These are phyloP conservation scores for Trypoxylus dichotomus DNA, from an alignment of 1,140 invertebrate genomes.

Conservation along the genomic window DNA sequence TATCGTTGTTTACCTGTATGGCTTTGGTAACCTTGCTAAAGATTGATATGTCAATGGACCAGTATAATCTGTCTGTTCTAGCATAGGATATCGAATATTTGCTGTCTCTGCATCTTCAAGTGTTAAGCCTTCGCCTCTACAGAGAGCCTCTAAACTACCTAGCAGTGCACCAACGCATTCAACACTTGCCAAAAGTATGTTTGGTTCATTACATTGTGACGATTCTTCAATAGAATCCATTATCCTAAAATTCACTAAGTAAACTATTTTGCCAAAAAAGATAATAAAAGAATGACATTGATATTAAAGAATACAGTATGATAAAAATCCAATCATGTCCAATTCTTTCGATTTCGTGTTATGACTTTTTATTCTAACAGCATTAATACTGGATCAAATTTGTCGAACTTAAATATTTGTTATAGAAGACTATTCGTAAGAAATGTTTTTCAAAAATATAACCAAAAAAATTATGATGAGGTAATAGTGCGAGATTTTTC, in stretches of 20 bases:
- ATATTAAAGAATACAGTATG: no score
- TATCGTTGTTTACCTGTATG: slow-evolving; percentile 59
- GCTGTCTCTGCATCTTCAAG: slow-evolving; percentile 64
- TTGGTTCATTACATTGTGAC: slow-evolving; percentile 67
- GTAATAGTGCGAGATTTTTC: no score
- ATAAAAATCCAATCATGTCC: no score
- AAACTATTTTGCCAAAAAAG: no score
- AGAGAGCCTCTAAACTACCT: slow-evolving; percentile 78
- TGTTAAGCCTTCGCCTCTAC: slow-evolving; percentile 68
- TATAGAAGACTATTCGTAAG: no score
- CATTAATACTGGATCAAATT: no score
- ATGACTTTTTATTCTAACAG: no score
- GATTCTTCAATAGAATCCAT: slow-evolving; percentile 90
- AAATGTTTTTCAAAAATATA: no score
- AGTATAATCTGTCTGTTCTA: slow-evolving; percentile 81
- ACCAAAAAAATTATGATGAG: no score
- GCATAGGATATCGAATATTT: slow-evolving; percentile 69
- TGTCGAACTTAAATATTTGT: no score
- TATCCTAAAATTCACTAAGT: slow-evolving; percentile 61
- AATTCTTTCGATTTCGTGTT: no score
- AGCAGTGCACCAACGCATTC: slow-evolving; percentile 83
- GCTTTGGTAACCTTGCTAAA: slow-evolving; percentile 77
- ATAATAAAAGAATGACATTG: no score
- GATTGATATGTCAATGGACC: slow-evolving; percentile 83
- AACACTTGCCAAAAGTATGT: slow-evolving; percentile 76